Conservation (phyloP, 2,113 vertebrate species). For the Lepus americanus region DNA sequence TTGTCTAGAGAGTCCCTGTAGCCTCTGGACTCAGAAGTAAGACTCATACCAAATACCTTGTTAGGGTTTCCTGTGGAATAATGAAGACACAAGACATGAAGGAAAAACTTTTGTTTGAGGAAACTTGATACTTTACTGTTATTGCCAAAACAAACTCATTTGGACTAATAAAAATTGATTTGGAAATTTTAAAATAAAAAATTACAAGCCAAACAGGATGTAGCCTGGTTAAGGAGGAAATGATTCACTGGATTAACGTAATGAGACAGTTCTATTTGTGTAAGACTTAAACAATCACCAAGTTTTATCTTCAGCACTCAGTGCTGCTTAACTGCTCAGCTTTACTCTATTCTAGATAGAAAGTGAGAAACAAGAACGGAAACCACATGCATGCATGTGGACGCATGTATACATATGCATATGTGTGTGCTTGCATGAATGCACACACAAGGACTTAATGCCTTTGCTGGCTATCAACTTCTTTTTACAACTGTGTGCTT, state of each 20-base stretch:
- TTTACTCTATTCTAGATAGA: slow-evolving; percentile 31
- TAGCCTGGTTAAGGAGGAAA: slow-evolving; percentile 76
- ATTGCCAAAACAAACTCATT: slow-evolving; percentile 79
- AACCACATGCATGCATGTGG: not conserved
- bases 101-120: slow-evolving; percentile 68
- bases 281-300: slow-evolving; percentile 73
- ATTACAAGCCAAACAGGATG: slow-evolving; percentile 81
- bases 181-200: slow-evolving; percentile 81
- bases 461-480: slow-evolving; percentile 68
- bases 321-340: slow-evolving; percentile 32
- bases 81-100: slow-evolving; percentile 25
- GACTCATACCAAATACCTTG: slow-evolving; percentile 36
- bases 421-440: not conserved
- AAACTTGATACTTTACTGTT: slow-evolving; percentile 70
- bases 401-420: too few species aligned
- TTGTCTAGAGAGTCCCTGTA: not conserved
- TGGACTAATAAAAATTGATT: slow-evolving; percentile 77
- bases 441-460: slow-evolving; percentile 49
- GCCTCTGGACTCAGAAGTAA: slow-evolving; percentile 38
- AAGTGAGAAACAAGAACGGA: slow-evolving; percentile 48
- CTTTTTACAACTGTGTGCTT: slow-evolving; percentile 68
- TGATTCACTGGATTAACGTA: slow-evolving; percentile 81
- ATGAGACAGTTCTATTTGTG: slow-evolving; percentile 77
- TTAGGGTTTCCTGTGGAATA: slow-evolving; percentile 72
- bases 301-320: slow-evolving; percentile 61